Evolutionary conservation across 2,888 invertebrate species (phyloP), one percentile per base, ranked within the genome.

Genomic region (Pseudolycoriella hygida): DNA sequence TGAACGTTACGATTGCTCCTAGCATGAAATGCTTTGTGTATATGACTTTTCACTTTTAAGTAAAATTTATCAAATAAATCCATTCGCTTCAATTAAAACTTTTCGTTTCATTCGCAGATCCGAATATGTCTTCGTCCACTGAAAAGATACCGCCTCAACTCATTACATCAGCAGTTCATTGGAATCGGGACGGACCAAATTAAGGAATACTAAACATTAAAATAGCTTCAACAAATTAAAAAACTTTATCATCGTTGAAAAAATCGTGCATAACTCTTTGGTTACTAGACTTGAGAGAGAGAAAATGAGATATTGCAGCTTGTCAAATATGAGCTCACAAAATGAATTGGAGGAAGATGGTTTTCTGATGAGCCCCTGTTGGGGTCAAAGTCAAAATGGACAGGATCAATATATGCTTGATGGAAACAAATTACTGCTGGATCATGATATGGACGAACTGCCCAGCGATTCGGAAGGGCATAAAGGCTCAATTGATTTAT

Each of bases 341-440:
- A 66, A 60, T 55, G 67, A 66, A 60, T 64, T 67, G 54, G 76
- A 75, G 62, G 75, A 76, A 57, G 81, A 81, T 67, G 77, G 79
- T 59, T 69, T 82, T 54, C 71, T 81, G 61, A 76, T 77, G 63
- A 75, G 77, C 57, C 70, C 76, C 51, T 80, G 80, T 68, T 81
- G 82, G 82, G 74, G 60, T 54, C 70, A 76, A 56, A 52, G 64
- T 56, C 58, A 64, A 59, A 57, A 68, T 55, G 60, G 62, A 57
- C 67, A 67, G 53, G 68, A 66, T 54, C 70, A 70, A 52, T 67
- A 65, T 52, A 67, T 69, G 55, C 67, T 72, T 50, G 72, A 72
- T 51, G 68, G 69, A 19, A 68, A 70, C 57, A 72, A 73, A 56
- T 55, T 73, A 50, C 60, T 72, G 46, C 57, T 73, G 45, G 72